phyloP scores from a whole-genome alignment of 2,113 vertebrate species.

The Toxotes chatareus region DNA sequence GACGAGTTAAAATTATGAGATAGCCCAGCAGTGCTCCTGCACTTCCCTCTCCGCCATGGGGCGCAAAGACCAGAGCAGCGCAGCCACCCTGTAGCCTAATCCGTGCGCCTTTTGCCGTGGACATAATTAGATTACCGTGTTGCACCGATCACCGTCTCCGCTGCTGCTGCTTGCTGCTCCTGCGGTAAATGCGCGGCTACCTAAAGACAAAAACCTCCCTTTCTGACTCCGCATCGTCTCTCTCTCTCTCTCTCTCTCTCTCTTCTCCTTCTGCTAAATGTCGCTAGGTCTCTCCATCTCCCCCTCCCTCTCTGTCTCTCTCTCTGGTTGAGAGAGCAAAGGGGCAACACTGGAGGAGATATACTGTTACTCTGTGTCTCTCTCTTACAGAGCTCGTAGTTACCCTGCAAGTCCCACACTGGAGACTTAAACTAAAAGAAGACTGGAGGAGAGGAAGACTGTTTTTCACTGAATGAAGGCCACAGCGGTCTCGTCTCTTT shows the following conservation, averaged over 20 bases:
- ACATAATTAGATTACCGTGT: slow-evolving; percentile 70
- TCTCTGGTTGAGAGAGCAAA: slow-evolving; percentile 44
- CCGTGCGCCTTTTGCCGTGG: slow-evolving; percentile 52
- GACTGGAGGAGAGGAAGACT: slow-evolving; percentile 35
- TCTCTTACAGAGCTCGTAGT: slow-evolving; percentile 48
- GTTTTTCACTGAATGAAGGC: slow-evolving; percentile 7
- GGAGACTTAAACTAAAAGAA: slow-evolving; percentile 56
- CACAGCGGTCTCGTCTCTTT: background rate
- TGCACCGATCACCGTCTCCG: slow-evolving; percentile 37
- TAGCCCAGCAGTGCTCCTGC: background rate
- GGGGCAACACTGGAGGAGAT: slow-evolving; percentile 59
- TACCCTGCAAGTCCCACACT: slow-evolving; percentile 43
- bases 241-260: slow-evolving; percentile 32
- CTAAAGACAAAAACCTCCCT: slow-evolving; percentile 43
- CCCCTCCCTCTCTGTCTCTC: background rate
- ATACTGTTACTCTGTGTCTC: slow-evolving; percentile 62
- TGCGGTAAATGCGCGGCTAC: slow-evolving; percentile 57
- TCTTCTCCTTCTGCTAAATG: background rate
- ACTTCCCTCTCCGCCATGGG: slow-evolving; percentile 51
- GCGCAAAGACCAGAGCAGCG: slow-evolving; percentile 49
- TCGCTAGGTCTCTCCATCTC: slow-evolving; percentile 9
- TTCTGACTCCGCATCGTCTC: slow-evolving; percentile 54
- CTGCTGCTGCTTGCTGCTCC: slow-evolving; percentile 32
- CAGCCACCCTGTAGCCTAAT: slow-evolving; percentile 44
- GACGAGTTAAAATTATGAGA: slow-evolving; percentile 36